Percentiles rank a stretch among this genome's conserved stretches.
These are phyloP conservation scores for Pampus argenteus DNA, from an alignment of 2,797 vertebrate genomes.

Conservation along the genomic window DNA sequence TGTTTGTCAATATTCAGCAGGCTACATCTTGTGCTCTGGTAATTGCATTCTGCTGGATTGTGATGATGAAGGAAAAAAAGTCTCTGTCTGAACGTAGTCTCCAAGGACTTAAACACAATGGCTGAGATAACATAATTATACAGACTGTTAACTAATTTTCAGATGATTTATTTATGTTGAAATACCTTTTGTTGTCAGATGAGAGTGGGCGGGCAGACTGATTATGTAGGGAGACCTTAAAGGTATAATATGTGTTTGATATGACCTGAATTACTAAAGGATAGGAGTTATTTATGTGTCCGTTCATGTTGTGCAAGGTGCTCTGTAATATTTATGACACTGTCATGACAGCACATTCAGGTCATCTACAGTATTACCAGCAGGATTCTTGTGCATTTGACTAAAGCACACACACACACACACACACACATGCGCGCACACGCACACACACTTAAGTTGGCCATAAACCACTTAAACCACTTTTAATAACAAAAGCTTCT, in stretches of 20 bases:
- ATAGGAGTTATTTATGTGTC: background rate
- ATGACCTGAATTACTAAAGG: background rate
- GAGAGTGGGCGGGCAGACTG: constrained; percentile 18
- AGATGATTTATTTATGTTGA: constrained; percentile 60
- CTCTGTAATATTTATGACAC: background rate
- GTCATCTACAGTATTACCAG: background rate
- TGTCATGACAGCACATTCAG: background rate
- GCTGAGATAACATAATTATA: constrained; percentile 67
- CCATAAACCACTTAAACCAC: constrained; percentile 2
- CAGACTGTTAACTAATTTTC: constrained; percentile 70
- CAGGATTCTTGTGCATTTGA: constrained; percentile 7
- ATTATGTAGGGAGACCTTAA: constrained; percentile 23
- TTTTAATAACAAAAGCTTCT: constrained; percentile 23
- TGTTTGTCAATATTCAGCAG: constrained; percentile 40
- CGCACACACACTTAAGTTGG: background rate
- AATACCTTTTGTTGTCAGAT: constrained; percentile 39
- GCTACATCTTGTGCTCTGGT: constrained; percentile 32
- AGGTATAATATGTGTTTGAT: background rate
- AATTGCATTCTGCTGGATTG: constrained; percentile 54
- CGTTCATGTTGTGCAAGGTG: constrained; percentile 14
- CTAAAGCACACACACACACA: background rate
- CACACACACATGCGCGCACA: no score
- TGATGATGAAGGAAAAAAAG: constrained; percentile 49
- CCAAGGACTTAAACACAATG: constrained; percentile 45
- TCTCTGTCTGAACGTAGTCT: constrained; percentile 20